Conservation (phyloP, 2,888 invertebrate genomes). For the Minunthozetes semirufus region DNA sequence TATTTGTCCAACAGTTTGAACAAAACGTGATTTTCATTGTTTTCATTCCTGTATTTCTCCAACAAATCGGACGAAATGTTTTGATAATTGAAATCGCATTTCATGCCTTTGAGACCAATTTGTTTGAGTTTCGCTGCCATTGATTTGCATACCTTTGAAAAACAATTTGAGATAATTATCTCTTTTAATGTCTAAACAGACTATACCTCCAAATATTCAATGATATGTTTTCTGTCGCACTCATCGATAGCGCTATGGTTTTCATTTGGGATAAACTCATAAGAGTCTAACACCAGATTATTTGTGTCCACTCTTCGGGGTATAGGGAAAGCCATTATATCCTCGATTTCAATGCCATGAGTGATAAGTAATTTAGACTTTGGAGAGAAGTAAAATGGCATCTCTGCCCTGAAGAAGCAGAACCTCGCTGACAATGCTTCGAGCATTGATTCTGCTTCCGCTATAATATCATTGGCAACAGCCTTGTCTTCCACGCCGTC, state of each 20-base stretch:
- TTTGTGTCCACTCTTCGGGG: neutral
- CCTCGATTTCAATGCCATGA: slow-evolving; percentile 10
- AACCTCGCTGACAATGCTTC: neutral
- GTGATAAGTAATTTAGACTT: neutral
- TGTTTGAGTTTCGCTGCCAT: neutral
- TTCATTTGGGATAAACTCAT: slow-evolving; percentile 24
- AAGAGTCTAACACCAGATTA: neutral
- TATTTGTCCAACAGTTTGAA: too few relatives aligned
- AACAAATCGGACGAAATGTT: neutral
- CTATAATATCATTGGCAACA: too few relatives aligned
- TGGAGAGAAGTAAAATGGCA: neutral
- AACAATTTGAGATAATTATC: neutral
- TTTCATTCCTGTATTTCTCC: neutral
- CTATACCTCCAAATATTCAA: slow-evolving; percentile 36
- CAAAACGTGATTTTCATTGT: too few relatives aligned
- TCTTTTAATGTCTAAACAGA: neutral
- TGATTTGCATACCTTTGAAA: neutral
- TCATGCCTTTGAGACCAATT: neutral
- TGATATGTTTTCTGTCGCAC: slow-evolving; percentile 15
- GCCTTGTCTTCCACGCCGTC: too few relatives aligned
- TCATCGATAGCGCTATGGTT: neutral
- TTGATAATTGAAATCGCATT: slow-evolving; percentile 10
- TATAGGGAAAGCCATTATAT: neutral
- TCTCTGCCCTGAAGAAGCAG: neutral
- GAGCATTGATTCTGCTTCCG: too few relatives aligned